These are phyloP conservation scores for Struthio camelus DNA, from an alignment of 2,113 vertebrate genomes.

Conservation along the genomic window DNA sequence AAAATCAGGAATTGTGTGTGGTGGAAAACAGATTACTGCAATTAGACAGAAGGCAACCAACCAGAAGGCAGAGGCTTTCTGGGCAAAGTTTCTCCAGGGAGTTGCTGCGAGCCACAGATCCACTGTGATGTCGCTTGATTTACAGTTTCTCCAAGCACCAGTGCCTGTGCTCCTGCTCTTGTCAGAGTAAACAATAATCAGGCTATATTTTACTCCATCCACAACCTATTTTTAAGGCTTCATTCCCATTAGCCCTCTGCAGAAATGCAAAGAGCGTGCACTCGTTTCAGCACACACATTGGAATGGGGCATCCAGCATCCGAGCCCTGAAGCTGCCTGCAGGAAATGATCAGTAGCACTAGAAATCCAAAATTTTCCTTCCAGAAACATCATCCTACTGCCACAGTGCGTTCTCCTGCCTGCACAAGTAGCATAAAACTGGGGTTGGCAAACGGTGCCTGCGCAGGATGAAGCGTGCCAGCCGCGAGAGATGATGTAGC, in stretches of 20 bases:
- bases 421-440: not conserved
- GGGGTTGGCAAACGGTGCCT: not conserved
- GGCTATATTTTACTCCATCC: not conserved
- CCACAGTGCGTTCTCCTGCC: not conserved
- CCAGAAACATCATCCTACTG: not conserved
- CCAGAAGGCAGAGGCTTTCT: not conserved
- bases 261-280: not conserved
- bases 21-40: not conserved
- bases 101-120: not conserved
- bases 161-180: not conserved
- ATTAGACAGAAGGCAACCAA: not conserved
- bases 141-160: not conserved
- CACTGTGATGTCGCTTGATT: not conserved
- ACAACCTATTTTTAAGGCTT: not conserved
- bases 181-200: not conserved
- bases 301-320: not conserved
- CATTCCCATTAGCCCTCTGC: not conserved
- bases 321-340: not conserved
- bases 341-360: not conserved
- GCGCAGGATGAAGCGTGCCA: fast-evolving
- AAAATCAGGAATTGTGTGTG: not conserved
- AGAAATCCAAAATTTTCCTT: not conserved
- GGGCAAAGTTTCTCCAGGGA: not conserved
- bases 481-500: not conserved
- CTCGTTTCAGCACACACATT: not conserved